Percentiles rank a stretch among this genome's conserved stretches.
phyloP scores from a whole-genome alignment of 1,140 invertebrate species.

The Meteorus sp. region DNA sequence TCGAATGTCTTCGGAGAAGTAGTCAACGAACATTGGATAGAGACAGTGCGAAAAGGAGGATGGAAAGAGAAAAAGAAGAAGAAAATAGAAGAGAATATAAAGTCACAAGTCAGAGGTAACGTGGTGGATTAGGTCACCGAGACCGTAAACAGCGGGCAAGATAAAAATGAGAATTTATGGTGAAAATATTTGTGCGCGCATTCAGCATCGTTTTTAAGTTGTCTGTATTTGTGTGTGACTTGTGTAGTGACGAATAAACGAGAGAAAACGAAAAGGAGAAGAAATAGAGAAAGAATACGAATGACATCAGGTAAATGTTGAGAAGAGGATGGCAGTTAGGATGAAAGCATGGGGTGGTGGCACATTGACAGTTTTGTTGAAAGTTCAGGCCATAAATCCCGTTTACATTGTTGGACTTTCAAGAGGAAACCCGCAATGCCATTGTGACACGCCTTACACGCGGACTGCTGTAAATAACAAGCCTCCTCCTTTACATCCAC shows the following conservation, averaged over 20 bases:
- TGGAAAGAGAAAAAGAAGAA: neutral
- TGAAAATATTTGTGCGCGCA: constrained; percentile 51
- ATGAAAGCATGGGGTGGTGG: no score
- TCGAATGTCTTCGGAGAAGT: constrained; percentile 11
- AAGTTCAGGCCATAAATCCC: constrained; percentile 57
- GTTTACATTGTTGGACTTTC: constrained; percentile 54
- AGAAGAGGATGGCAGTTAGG: constrained; percentile 12
- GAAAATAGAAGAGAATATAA: constrained; percentile 1
- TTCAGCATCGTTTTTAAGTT: constrained; percentile 13
- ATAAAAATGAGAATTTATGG: constrained; percentile 47
- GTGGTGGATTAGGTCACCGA: constrained; percentile 44
- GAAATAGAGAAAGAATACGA: neutral
- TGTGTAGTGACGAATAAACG: neutral
- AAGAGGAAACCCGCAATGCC: constrained; percentile 58
- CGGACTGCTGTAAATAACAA: constrained; percentile 49
- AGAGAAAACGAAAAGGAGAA: neutral
- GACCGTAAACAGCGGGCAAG: constrained; percentile 40
- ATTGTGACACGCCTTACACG: constrained; percentile 52
- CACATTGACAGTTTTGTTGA: constrained; percentile 59
- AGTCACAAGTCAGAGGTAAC: constrained; percentile 18
- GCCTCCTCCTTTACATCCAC: no score
- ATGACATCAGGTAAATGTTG: neutral
- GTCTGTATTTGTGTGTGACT: neutral
- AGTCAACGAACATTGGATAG: constrained; percentile 17
- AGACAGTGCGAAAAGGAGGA: neutral